Conservation (phyloP, 2,888 invertebrate species). For the Hyposoter didymator region DNA sequence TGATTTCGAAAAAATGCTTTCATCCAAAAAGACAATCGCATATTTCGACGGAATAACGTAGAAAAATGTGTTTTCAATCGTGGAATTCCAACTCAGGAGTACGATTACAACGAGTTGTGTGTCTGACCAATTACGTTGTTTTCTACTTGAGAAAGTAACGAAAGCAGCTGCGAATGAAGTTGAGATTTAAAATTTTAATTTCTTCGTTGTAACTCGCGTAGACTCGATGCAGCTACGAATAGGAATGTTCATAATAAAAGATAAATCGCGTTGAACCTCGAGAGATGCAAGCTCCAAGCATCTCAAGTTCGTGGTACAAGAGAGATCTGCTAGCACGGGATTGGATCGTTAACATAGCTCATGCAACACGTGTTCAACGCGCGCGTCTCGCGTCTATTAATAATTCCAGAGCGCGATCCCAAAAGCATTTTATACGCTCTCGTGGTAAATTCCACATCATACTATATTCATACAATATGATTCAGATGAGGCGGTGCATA, state of each 20-base stretch:
- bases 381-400: conserved; percentile 70
- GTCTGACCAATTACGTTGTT: neutral
- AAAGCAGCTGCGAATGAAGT: neutral
- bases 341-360: conserved; percentile 64
- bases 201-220: neutral
- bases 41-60: too few relatives aligned
- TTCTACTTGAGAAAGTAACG: conserved; percentile 5
- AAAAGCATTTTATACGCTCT: conserved; percentile 43
- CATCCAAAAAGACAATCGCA: neutral
- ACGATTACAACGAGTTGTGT: neutral
- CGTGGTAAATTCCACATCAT: conserved; percentile 30
- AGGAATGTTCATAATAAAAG: conserved; percentile 16
- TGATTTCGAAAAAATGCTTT: neutral
- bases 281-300: conserved; percentile 68
- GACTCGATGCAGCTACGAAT: neutral
- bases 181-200: neutral
- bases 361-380: conserved; percentile 41
- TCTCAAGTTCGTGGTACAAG: conserved; percentile 48
- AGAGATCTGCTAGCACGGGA: conserved; percentile 54
- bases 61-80: neutral
- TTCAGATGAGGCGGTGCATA: neutral
- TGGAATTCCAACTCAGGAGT: neutral
- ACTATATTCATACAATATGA: neutral
- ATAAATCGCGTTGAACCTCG: conserved; percentile 30
- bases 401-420: conserved; percentile 69